These are phyloP conservation scores for Actinostola sp. DNA, from an alignment of 92 coral and sea anemone species.

Conservation along the genomic window DNA sequence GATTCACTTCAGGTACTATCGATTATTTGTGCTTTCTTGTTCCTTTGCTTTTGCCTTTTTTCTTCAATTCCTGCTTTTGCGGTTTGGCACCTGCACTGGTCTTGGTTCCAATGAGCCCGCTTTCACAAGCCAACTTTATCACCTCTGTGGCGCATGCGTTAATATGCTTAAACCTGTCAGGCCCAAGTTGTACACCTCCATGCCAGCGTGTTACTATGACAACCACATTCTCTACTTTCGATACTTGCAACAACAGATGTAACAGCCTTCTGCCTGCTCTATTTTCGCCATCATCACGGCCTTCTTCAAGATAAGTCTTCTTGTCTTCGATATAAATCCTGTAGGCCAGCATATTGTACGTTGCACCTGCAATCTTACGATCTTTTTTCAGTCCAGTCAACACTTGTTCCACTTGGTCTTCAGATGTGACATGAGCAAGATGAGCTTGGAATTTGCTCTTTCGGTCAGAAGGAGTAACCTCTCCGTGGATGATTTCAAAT, in stretches of 20 bases:
- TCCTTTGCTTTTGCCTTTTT: too few species aligned
- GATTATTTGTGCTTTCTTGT: too few species aligned
- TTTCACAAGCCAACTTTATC: conserved; percentile 35
- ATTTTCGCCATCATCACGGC: conserved; percentile 86
- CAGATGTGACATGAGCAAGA: conserved; percentile 57
- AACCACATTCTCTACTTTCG: conserved; percentile 67
- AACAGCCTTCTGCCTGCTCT: conserved; percentile 82
- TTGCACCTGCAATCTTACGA: conserved; percentile 82
- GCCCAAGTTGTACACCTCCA: conserved; percentile 82
- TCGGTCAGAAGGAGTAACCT: conserved; percentile 81
- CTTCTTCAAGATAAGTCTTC: conserved; percentile 61
- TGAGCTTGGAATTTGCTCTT: conserved; percentile 95
- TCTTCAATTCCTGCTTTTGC: too few species aligned
- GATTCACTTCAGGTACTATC: too few species aligned
- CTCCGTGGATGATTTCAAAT: conserved; percentile 68
- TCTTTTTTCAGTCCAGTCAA: conserved; percentile 65
- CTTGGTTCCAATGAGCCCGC: background rate
- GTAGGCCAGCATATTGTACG: conserved; percentile 85
- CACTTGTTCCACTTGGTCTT: conserved; percentile 68
- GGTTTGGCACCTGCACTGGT: too few species aligned
- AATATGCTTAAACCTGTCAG: conserved; percentile 91
- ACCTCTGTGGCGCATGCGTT: conserved; percentile 82
- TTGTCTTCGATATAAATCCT: conserved; percentile 68
- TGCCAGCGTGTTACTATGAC: conserved; percentile 91
- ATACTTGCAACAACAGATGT: conserved; percentile 74